A percentile compares a stretch with the other conserved stretches of the same genome.
These are phyloP conservation scores for Tuta absoluta DNA, from an alignment of 2,888 invertebrate genomes.

Conservation along the genomic window DNA sequence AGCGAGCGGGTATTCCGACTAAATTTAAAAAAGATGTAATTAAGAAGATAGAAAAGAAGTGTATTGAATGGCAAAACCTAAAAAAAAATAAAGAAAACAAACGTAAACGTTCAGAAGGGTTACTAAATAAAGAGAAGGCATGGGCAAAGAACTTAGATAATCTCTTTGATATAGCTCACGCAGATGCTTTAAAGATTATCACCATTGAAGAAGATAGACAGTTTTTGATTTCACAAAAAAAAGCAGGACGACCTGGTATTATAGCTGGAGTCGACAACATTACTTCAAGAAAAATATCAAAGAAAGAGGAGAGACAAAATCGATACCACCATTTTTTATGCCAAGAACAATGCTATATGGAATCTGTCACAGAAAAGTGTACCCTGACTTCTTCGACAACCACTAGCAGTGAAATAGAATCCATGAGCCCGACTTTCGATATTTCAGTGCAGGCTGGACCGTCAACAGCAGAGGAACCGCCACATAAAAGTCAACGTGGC, in stretches of 20 bases:
- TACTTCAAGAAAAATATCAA: not conserved
- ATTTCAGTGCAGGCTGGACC: conserved; percentile 2
- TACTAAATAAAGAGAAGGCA: not conserved
- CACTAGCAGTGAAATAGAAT: not conserved
- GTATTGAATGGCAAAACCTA: not conserved
- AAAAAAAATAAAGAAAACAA: conserved; percentile 1
- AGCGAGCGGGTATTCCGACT: too few species aligned
- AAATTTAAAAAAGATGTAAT: conserved; percentile 5
- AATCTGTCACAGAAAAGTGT: not conserved
- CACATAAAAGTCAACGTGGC: conserved; percentile 3
- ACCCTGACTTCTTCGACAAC: not conserved
- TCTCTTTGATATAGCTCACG: too few species aligned
- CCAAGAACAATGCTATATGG: not conserved
- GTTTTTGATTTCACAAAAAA: not conserved
- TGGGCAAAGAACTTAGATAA: not conserved
- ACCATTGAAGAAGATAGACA: not conserved
- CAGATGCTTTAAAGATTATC: not conserved
- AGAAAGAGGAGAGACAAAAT: not conserved
- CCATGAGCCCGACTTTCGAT: not conserved
- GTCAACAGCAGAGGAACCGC: not conserved
- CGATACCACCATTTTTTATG: not conserved
- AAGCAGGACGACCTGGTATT: not conserved
- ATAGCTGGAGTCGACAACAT: not conserved
- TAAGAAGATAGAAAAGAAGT: not conserved
- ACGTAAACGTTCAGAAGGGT: not conserved